A percentile compares a stretch with the other conserved stretches of the same genome.
phyloP scores from a whole-genome alignment of 2,797 vertebrate species.

The Ibycter americanus region DNA sequence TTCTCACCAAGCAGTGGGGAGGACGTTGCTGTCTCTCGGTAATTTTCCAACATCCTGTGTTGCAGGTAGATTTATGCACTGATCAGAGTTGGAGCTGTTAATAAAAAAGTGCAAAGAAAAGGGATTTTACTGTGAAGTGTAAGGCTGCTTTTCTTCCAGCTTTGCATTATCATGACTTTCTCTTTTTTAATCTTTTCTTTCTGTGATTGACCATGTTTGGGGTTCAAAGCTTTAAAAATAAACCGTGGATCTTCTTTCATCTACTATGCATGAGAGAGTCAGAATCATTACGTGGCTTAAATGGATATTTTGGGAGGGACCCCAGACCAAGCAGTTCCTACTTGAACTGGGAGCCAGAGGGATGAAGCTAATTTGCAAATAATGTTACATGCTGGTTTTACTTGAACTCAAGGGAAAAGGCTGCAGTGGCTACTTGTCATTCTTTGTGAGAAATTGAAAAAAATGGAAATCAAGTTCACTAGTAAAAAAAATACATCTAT shows the following conservation, averaged over 20 bases:
- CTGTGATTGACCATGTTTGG: constrained; percentile 17
- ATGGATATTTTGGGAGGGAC: constrained; percentile 22
- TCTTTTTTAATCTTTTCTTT: constrained; percentile 3
- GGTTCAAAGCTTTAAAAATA: constrained; percentile 57
- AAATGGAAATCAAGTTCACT: neutral
- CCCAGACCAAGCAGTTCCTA: neutral
- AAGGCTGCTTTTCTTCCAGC: constrained; percentile 12
- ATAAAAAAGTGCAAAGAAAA: constrained; percentile 30
- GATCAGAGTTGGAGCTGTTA: constrained; percentile 45
- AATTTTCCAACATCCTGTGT: constrained; percentile 53
- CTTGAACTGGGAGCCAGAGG: neutral
- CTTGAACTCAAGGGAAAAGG: neutral
- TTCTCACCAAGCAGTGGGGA: neutral
- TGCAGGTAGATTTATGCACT: constrained; percentile 42
- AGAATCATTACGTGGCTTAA: constrained; percentile 25
- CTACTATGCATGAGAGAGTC: neutral
- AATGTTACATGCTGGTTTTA: constrained; percentile 13
- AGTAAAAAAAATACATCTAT: neutral
- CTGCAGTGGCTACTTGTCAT: constrained; percentile 23
- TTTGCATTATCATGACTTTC: constrained; percentile 1
- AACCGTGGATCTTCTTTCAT: neutral
- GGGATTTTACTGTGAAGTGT: neutral
- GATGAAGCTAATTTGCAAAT: constrained; percentile 41
- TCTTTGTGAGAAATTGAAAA: neutral
- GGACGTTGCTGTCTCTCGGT: neutral